Percentiles rank a stretch among this genome's conserved stretches.
These are phyloP conservation scores for Coelopa pilipes DNA, from an alignment of 2,888 invertebrate genomes.

Conservation along the genomic window DNA sequence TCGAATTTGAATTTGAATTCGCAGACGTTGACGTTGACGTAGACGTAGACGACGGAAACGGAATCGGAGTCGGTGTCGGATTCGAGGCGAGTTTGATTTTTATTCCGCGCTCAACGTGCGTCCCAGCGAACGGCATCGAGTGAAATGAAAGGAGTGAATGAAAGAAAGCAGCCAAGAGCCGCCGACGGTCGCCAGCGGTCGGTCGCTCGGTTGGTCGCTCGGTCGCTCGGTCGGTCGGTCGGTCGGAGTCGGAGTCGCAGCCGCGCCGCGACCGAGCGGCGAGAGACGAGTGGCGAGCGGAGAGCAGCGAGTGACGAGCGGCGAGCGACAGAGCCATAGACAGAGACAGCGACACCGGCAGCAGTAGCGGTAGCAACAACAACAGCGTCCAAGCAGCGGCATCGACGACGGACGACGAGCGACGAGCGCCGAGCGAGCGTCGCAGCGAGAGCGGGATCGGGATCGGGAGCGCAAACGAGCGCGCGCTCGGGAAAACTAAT, in stretches of 20 bases:
- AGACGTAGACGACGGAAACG: background rate
- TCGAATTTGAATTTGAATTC: slow-evolving; percentile 7
- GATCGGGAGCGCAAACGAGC: background rate
- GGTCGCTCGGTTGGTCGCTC: slow-evolving; percentile 15
- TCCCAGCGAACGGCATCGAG: slow-evolving; percentile 67
- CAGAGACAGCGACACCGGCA: background rate
- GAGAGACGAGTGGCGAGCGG: slow-evolving; percentile 43
- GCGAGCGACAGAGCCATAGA: background rate
- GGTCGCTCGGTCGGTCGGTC: slow-evolving; percentile 9
- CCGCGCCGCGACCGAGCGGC: too few species aligned
- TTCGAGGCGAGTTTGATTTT: background rate
- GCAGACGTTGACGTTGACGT: too few species aligned
- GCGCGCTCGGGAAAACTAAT: background rate
- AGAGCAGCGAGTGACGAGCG: too few species aligned
- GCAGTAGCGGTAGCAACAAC: slow-evolving; percentile 43
- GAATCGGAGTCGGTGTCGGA: background rate
- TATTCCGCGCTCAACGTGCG: slow-evolving; percentile 66
- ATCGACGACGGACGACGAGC: slow-evolving; percentile 44
- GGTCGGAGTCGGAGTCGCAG: slow-evolving; percentile 39
- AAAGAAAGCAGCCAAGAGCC: slow-evolving; percentile 65
- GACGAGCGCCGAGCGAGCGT: background rate
- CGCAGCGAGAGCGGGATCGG: background rate
- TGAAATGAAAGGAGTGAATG: slow-evolving; percentile 68
- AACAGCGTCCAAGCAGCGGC: slow-evolving; percentile 42
- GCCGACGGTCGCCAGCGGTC: slow-evolving; percentile 35